A percentile compares a stretch with the other conserved stretches of the same genome.
Conservation (phyloP, 1,140 invertebrate genomes). For the Ceratosolen solmsi region DNA sequence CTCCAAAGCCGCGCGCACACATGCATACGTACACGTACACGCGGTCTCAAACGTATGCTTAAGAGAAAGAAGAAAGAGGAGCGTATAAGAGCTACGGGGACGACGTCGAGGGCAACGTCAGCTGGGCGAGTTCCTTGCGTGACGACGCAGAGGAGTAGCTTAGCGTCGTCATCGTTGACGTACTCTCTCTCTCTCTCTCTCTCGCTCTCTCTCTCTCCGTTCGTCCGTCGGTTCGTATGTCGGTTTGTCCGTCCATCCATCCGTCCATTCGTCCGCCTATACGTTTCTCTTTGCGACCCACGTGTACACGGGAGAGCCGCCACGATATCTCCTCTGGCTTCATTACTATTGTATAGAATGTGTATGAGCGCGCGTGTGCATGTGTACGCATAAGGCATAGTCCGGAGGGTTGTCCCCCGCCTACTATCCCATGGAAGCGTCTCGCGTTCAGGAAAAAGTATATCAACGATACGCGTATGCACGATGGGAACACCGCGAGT, state of each 20-base stretch:
- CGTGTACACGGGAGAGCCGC: conserved; percentile 1
- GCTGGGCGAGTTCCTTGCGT: conserved; percentile 66
- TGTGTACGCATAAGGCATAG: neutral
- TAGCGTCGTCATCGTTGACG: conserved; percentile 17
- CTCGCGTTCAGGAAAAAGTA: conserved; percentile 22
- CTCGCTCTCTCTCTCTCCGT: neutral
- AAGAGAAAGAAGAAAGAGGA: neutral
- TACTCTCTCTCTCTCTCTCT: neutral
- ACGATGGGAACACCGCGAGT: neutral
- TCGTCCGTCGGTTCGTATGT: neutral
- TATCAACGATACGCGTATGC: conserved; percentile 51
- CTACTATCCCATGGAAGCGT: neutral
- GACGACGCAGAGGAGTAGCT: conserved; percentile 54
- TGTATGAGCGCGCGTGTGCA: neutral
- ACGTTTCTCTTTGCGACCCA: no score
- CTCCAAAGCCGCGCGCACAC: conserved; percentile 28
- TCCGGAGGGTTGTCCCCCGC: neutral
- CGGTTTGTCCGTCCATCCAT: no score
- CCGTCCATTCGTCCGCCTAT: neutral
- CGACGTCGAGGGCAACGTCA: conserved; percentile 59
- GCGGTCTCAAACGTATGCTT: no score
- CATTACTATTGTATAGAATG: conserved; percentile 65
- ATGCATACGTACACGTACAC: no score
- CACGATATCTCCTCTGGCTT: conserved; percentile 57
- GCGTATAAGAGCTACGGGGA: conserved; percentile 26